phyloP scores from a whole-genome alignment of 1,140 invertebrate genomes.

The Aplysia californica region DNA sequence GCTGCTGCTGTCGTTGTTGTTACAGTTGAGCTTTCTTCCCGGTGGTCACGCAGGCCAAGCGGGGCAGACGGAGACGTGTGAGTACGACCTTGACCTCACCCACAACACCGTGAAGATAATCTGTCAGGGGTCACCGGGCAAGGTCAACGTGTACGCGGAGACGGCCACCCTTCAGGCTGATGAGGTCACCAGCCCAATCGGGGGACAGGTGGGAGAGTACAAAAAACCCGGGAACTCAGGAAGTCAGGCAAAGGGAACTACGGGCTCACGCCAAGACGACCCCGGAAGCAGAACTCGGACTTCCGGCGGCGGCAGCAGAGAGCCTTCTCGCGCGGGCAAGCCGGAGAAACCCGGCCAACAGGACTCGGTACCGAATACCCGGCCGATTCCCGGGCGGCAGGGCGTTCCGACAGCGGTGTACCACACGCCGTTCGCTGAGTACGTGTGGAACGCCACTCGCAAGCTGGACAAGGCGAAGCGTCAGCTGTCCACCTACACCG shows the following conservation, averaged over 20 bases:
- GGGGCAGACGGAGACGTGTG: background rate
- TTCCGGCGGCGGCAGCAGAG: background rate
- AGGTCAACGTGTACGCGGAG: conserved; percentile 13
- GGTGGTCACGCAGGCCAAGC: background rate
- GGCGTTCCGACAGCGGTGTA: background rate
- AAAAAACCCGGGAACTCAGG: background rate
- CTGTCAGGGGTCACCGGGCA: conserved; percentile 5
- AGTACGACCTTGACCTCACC: conserved; percentile 12
- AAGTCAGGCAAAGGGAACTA: background rate
- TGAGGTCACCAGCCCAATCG: background rate
- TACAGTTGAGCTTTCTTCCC: too few species aligned
- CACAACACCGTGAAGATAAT: conserved; percentile 14
- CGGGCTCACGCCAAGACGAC: background rate
- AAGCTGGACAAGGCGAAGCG: conserved; percentile 4
- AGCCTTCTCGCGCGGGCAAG: background rate
- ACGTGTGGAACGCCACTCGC: background rate
- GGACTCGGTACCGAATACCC: background rate
- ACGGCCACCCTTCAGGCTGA: conserved; percentile 11
- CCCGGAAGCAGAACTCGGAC: background rate
- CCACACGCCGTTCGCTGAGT: background rate
- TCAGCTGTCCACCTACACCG: conserved; percentile 1
- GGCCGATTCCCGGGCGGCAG: background rate
- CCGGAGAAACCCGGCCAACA: too few species aligned
- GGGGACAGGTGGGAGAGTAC: background rate
- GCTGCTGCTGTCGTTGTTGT: too few species aligned